Evolutionary conservation across 2,113 vertebrate species (phyloP).

Genomic region (Cavia porcellus): DNA sequence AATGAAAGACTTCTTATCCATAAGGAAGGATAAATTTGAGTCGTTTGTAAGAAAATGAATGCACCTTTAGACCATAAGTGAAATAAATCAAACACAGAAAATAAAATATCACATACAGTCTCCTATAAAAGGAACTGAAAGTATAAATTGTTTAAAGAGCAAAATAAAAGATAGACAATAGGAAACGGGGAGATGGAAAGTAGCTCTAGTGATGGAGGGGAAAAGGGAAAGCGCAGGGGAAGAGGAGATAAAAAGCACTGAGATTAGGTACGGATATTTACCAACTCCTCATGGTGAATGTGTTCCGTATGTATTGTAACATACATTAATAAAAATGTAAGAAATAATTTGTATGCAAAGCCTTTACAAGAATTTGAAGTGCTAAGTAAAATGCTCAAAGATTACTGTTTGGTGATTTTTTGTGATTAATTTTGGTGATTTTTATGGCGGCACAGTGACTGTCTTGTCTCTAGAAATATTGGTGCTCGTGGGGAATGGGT

Average conservation of each 20-base stretch:
- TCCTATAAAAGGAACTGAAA: too few relatives aligned
- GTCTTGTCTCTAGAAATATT: neutral
- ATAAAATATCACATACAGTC: too few relatives aligned
- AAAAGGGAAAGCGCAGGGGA: neutral
- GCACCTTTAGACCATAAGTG: too few relatives aligned
- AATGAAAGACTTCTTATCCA: neutral
- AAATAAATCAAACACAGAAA: too few relatives aligned
- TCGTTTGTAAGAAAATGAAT: too few relatives aligned
- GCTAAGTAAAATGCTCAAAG: neutral
- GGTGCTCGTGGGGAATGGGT: accelerated
- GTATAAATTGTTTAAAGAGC: neutral
- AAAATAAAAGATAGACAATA: neutral
- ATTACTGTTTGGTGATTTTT: neutral
- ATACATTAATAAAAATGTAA: neutral
- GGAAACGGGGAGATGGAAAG: neutral
- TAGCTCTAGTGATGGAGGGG: neutral
- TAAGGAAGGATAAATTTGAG: neutral
- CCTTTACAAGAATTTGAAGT: neutral
- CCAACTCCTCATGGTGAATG: neutral
- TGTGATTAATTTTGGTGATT: neutral
- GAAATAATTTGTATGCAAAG: neutral
- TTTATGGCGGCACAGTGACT: neutral
- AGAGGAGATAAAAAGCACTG: neutral
- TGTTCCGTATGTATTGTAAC: neutral
- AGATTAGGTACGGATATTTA: neutral